phyloP scores from a whole-genome alignment of 2,888 invertebrate species.

The Osmoderma eremita region DNA sequence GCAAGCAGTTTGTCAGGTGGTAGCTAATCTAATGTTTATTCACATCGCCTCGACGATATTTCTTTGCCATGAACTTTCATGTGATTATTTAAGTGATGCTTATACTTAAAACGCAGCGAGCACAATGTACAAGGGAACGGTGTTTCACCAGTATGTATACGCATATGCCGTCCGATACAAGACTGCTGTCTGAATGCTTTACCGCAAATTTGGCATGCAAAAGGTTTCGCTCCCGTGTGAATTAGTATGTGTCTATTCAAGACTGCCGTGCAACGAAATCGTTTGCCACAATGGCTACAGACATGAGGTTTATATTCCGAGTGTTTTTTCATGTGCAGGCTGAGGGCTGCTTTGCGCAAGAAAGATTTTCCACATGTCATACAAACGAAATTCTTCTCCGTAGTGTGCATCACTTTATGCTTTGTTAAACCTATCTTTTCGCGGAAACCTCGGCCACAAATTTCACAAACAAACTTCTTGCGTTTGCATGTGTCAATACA shows the following conservation, averaged over 20 bases:
- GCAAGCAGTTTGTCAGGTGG: no score
- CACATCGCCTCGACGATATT: no score
- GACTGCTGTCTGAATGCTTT: slow-evolving; percentile 3
- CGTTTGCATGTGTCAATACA: slow-evolving; percentile 1
- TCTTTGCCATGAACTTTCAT: slow-evolving; percentile 19
- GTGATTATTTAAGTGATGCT: slow-evolving; percentile 18
- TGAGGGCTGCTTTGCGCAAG: neutral
- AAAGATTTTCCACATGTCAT: slow-evolving; percentile 11
- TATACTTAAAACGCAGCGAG: slow-evolving; percentile 6
- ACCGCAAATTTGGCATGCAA: slow-evolving; percentile 6
- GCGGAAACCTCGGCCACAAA: slow-evolving; percentile 13
- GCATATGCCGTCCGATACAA: slow-evolving; percentile 8
- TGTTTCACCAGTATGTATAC: slow-evolving; percentile 23
- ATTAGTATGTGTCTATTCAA: slow-evolving; percentile 3
- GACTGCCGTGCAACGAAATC: neutral
- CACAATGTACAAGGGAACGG: slow-evolving; percentile 25
- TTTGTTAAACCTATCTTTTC: neutral
- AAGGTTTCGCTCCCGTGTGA: slow-evolving; percentile 22
- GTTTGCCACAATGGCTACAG: slow-evolving; percentile 1
- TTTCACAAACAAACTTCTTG: slow-evolving; percentile 9
- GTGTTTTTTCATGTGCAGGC: neutral
- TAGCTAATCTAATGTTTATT: no score
- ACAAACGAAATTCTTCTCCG: slow-evolving; percentile 16
- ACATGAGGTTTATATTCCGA: neutral
- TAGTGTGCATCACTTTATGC: neutral